Percentiles rank a stretch among this genome's conserved stretches.
These are phyloP conservation scores for Bujurquina vittata DNA, from an alignment of 2,113 vertebrate species.

Conservation along the genomic window DNA sequence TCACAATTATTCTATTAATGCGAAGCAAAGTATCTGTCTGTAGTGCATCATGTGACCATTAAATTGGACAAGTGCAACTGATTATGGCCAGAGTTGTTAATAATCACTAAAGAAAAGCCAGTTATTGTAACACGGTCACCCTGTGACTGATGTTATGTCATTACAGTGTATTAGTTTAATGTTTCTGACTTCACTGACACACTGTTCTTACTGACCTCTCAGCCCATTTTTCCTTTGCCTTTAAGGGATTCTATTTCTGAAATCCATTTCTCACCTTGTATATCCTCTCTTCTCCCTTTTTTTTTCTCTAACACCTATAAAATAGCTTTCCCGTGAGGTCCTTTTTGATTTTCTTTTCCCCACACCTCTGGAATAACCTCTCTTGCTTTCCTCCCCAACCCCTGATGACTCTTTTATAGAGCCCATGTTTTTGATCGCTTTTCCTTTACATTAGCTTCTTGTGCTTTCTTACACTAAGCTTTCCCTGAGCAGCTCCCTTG, in stretches of 20 bases:
- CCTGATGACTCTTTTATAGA: conserved; percentile 6
- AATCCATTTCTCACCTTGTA: conserved; percentile 41
- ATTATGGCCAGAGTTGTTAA: no score
- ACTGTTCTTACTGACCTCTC: neutral
- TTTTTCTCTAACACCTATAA: conserved; percentile 24
- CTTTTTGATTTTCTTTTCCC: conserved; percentile 22
- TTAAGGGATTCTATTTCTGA: conserved; percentile 22
- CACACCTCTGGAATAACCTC: conserved; percentile 25
- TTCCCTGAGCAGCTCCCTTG: conserved; percentile 10
- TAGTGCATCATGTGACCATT: neutral
- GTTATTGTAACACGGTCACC: neutral
- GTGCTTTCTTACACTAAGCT: neutral
- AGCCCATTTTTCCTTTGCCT: neutral
- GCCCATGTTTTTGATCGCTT: neutral
- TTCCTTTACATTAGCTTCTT: conserved; percentile 14
- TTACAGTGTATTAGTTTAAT: neutral
- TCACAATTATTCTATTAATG: neutral
- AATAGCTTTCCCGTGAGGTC: conserved; percentile 19
- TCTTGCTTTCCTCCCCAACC: conserved; percentile 2
- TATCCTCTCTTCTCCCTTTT: neutral
- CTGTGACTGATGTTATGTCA: neutral
- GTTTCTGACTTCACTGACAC: neutral
- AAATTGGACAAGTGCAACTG: no score
- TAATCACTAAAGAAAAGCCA: neutral
- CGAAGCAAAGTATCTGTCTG: neutral